These are phyloP conservation scores for Bombus fervidus DNA, from an alignment of 1,140 invertebrate species.

Conservation along the genomic window DNA sequence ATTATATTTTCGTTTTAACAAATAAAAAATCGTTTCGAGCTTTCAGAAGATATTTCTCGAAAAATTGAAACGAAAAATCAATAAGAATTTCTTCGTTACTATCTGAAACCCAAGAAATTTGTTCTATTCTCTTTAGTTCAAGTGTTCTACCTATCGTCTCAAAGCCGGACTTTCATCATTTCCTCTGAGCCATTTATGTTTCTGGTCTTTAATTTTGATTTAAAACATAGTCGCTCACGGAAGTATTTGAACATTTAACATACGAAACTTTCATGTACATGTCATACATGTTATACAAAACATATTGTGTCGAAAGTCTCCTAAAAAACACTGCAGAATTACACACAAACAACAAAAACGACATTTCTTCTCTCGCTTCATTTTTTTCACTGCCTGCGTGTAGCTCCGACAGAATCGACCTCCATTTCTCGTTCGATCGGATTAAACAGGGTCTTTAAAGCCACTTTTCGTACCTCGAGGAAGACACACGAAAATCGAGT, in stretches of 20 bases:
- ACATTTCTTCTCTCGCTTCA: too few species aligned
- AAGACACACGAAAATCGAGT: conserved; percentile 14
- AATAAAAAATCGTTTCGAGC: neutral
- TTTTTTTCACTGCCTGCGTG: neutral
- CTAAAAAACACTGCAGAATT: too few species aligned
- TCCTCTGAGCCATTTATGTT: too few species aligned
- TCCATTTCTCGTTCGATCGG: conserved; percentile 32
- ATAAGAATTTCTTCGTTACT: neutral
- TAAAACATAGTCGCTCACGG: too few species aligned
- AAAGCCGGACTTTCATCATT: too few species aligned
- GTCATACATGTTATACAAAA: too few species aligned
- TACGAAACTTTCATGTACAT: too few species aligned
- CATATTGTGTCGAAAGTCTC: too few species aligned
- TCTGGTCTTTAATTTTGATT: too few species aligned
- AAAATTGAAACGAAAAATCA: neutral
- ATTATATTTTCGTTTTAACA: too few species aligned
- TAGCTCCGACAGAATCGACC: neutral
- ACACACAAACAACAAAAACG: neutral
- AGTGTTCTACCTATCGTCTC: too few species aligned
- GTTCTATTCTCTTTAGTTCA: neutral
- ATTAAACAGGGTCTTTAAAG: conserved; percentile 27
- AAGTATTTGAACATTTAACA: too few species aligned
- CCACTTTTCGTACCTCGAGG: neutral
- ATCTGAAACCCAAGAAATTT: neutral
- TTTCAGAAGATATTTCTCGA: neutral